A percentile compares a stretch with the other conserved stretches of the same genome.
Conservation (phyloP, 2,797 vertebrate genomes). For the Anas georgica region DNA sequence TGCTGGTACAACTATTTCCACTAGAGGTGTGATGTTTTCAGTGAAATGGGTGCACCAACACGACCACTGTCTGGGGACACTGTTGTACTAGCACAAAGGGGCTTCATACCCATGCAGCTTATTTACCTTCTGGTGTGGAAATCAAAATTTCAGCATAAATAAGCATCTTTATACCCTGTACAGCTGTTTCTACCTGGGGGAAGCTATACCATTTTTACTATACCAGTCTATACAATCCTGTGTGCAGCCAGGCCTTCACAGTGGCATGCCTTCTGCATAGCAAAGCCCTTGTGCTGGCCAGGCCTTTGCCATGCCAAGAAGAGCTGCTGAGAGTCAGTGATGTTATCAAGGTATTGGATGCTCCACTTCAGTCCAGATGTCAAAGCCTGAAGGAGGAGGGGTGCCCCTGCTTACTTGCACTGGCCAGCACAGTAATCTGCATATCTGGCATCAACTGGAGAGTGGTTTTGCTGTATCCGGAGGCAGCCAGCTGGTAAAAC, state of each 20-base stretch:
- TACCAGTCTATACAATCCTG: neutral
- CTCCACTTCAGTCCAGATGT: neutral
- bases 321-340: neutral
- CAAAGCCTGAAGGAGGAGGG: neutral
- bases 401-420: neutral
- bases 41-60: neutral
- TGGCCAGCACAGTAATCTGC: neutral
- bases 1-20: neutral
- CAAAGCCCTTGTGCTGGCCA: neutral
- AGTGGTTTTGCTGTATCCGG: neutral
- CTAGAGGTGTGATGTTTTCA: neutral
- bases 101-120: neutral
- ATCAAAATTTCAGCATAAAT: constrained; percentile 8
- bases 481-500: neutral
- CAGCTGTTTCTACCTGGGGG: neutral
- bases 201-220: constrained; percentile 1
- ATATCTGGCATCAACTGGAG: neutral
- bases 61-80: neutral
- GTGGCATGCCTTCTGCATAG: neutral
- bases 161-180: neutral
- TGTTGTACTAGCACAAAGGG: neutral
- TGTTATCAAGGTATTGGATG: neutral
- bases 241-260: neutral
- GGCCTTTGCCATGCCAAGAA: neutral
- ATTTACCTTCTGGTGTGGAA: constrained; percentile 1